Evolutionary conservation across 2,797 vertebrate genomes (phyloP).

Genomic region (Cirrhinus molitorella): DNA sequence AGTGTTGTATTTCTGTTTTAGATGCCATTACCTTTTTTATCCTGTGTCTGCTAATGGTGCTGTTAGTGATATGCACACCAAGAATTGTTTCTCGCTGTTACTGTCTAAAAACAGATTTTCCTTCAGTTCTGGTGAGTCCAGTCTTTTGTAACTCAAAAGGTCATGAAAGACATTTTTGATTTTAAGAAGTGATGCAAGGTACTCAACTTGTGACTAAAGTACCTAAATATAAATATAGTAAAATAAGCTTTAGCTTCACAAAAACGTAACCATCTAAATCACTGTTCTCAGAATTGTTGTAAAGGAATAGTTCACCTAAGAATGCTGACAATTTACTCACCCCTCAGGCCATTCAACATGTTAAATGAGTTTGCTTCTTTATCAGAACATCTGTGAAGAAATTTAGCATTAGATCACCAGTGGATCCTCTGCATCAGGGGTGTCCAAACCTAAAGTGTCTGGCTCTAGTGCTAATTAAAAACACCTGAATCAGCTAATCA

Average conservation of each 20-base stretch:
- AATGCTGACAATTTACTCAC: background rate
- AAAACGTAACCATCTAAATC: background rate
- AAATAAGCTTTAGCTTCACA: background rate
- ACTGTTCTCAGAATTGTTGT: background rate
- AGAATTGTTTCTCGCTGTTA: background rate
- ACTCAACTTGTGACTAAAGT: background rate
- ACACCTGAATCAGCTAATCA: background rate
- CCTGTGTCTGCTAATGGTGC: background rate
- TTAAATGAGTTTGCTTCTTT: background rate
- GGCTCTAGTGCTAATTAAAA: too few relatives aligned
- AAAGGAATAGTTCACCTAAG: background rate
- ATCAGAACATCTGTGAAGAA: background rate
- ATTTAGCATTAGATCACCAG: background rate
- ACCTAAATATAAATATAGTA: background rate
- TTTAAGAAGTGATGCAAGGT: background rate
- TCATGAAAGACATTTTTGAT: background rate
- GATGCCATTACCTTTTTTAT: background rate
- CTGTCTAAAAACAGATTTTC: background rate
- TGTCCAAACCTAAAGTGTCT: too few relatives aligned
- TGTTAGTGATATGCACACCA: background rate
- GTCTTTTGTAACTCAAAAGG: too few relatives aligned
- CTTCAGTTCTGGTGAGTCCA: constrained; percentile 42
- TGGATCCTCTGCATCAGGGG: background rate
- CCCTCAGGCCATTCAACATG: background rate
- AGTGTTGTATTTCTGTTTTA: constrained; percentile 12